Evolutionary conservation across 1,140 invertebrate species (phyloP), one percentile per base, ranked within the genome.

Genomic region (Lepidurus arcticus): DNA sequence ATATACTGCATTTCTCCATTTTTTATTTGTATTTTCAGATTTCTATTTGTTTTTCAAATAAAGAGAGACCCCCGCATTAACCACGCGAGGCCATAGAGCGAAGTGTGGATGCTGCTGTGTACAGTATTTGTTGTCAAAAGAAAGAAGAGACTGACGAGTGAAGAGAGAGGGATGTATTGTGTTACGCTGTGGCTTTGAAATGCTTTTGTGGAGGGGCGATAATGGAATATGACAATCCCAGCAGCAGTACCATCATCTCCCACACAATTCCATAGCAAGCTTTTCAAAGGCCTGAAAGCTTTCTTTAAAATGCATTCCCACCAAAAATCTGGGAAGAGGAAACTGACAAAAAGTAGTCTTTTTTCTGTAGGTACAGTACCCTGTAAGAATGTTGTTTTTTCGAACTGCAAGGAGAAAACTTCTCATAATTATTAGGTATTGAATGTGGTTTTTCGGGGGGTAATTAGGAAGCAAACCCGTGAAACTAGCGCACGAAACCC

Each of bases 51-150:
- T 16, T 47, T 16, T 16, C 16, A 16, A 65, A 65, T 7, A 65
- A 65, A 65, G 21, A 65, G 6, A 21, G 21, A 21, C 16, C 53
- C 53, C 21, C 13, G 13, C 53, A 65, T 65, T 65, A 65, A 65
- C 53, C 53, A 65, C 16, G 7, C 53, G 53, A 21, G 13, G 53
- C n/a, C 21, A 5, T 7, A 9, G 16, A 9, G 47, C 16, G 21
- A 21, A 65, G 53, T 21, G 53, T 65, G 53, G 53, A 65, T 65
- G 53, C 53, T 65, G 53, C 53, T 65, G 53, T 65, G 53, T 65
- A 65, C 53, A 65, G 53, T 65, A 65, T 65, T 65, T 65, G 53
- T 65, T 65, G 53, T 65, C 53, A 65, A 65, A 65, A 65, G 53
- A 65, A 65, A 65, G 53, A 65, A 65, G 53, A 65, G 53, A 65